Evolutionary conservation across 1,140 invertebrate genomes (phyloP).

Genomic region (Argopecten irradians): DNA sequence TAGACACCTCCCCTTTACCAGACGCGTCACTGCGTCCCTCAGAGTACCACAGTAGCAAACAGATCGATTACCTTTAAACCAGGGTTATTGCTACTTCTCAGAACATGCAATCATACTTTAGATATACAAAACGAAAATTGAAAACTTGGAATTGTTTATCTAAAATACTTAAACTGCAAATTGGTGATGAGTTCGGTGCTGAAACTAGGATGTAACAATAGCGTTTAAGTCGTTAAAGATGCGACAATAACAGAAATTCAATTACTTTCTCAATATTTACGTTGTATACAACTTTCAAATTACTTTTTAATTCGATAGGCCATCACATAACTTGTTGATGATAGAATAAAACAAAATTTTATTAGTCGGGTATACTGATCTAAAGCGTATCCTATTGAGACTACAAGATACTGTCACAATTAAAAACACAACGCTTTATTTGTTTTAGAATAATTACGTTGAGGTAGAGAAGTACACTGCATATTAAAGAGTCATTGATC

Average conservation of each 20-base stretch:
- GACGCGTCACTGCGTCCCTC: too few species aligned
- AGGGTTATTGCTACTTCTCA: too few species aligned
- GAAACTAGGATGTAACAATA: not conserved
- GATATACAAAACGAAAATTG: not conserved
- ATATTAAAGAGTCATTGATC: too few species aligned
- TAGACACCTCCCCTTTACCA: too few species aligned
- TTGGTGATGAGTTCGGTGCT: not conserved
- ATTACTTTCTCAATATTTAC: not conserved
- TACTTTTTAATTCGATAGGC: not conserved
- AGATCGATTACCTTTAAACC: too few species aligned
- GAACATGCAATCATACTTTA: too few species aligned
- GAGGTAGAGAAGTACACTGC: too few species aligned
- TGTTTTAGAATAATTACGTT: too few species aligned
- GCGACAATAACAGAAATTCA: not conserved
- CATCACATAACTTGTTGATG: not conserved
- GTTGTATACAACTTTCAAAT: not conserved
- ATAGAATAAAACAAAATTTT: not conserved
- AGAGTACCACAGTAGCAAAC: too few species aligned
- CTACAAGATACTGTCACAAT: not conserved
- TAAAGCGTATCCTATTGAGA: not conserved
- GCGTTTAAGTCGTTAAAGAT: not conserved
- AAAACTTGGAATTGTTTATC: not conserved
- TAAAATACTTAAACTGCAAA: not conserved
- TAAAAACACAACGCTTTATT: not conserved
- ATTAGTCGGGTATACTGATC: not conserved